These are phyloP conservation scores for Pseudanteris insignis DNA, from an alignment of 2,888 invertebrate genomes.

Conservation along the genomic window DNA sequence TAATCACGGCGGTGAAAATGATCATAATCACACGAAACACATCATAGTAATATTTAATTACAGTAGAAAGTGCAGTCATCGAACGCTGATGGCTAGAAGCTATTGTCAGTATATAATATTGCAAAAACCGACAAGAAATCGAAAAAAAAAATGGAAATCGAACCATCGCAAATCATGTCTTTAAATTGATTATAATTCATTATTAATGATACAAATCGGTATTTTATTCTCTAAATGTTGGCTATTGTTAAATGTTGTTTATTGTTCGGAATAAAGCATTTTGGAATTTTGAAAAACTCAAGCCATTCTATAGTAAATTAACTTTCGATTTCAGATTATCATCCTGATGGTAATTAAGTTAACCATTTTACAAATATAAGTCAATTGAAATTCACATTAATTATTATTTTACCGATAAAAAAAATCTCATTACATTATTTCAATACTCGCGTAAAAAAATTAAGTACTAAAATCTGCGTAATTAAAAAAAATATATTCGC, in stretches of 20 bases:
- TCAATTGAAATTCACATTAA: too few relatives aligned
- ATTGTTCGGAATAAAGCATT: constrained; percentile 58
- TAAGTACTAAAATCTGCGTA: too few relatives aligned
- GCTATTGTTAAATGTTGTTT: constrained; percentile 67
- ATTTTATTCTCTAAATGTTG: constrained; percentile 66
- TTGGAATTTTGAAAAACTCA: constrained; percentile 46
- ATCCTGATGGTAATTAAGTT: too few relatives aligned
- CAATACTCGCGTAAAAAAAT: too few relatives aligned
- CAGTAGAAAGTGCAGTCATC: constrained; percentile 35
- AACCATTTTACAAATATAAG: too few relatives aligned
- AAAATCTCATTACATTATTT: too few relatives aligned
- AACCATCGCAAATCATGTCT: constrained; percentile 42
- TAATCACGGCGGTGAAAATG: constrained; percentile 35
- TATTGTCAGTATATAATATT: constrained; percentile 36
- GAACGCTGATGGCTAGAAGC: constrained; percentile 37
- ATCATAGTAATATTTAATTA: constrained; percentile 30
- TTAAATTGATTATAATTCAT: constrained; percentile 50
- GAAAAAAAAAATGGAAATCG: constrained; percentile 36
- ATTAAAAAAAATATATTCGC: too few relatives aligned
- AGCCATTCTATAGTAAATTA: too few relatives aligned
- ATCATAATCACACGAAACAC: constrained; percentile 36
- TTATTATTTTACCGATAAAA: too few relatives aligned
- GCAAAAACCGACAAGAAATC: constrained; percentile 15
- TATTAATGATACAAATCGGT: constrained; percentile 60
- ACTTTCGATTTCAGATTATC: too few relatives aligned